Base-by-base conservation (phyloP, 2,797 vertebrate species). In the Columba guinea region DNA sequence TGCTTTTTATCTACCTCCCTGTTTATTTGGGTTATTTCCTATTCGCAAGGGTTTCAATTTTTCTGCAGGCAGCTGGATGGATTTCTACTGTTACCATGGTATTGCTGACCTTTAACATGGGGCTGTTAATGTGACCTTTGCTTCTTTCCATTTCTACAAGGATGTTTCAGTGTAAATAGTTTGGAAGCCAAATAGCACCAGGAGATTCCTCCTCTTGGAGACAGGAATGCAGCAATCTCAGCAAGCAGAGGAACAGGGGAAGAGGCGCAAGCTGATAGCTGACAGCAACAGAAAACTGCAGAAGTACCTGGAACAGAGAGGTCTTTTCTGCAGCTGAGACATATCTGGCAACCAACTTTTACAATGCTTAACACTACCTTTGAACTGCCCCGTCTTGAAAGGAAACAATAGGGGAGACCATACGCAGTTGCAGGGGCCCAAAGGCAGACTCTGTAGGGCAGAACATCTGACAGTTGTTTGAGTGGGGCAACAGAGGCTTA, bases 61-160 rank as follows among this genome's bases (percentile, higher is more conserved):
- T 93, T 94, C 79, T 86, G 52, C 87, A 58, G 77, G 60, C 85
- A 91, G 90, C 87, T 94, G 75, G 85, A 60, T 87, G 70, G 74
- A 68, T 95, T 95, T 97, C 77, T 92, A 58, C 65, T 64, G 88
- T 95, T 96, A 79, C 88, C 88, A 94, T 84, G 93, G 94, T 37
- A 87, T 77, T 92, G 51, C 86, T 93, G 90, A 94, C 90, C 88
- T 93, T 91, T 93, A 96, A 80, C 90, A 85, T 7, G 19, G 78
- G 93, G 62, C 86, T 90, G 90, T 87, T 92, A 95, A 85, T 5
- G 1, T 58, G 94, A 96, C 91, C 91, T 96, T 95, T 97, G 91
- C 88, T 93, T 89, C 93, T 95, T 96, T 95, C 84, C 77, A 93
- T 93, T 95, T 94, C 81, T 93, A 71, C 94, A 89, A 87, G 84